These are phyloP conservation scores for Lamproptera curius DNA, from an alignment of 2,888 invertebrate species.

Conservation along the genomic window DNA sequence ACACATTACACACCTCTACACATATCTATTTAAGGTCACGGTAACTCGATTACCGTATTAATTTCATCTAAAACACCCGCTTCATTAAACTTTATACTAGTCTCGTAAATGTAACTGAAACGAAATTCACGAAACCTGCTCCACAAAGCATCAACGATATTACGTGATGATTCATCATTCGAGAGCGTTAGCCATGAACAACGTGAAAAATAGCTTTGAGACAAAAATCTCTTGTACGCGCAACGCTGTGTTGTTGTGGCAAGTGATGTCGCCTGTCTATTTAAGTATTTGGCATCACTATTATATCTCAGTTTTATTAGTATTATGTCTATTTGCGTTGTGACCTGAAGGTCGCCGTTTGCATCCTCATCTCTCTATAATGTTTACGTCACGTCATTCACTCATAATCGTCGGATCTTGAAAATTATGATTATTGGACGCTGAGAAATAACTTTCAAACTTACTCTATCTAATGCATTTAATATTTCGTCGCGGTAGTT, in stretches of 20 bases:
- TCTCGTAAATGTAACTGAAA: too few relatives aligned
- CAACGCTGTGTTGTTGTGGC: slow-evolving; percentile 8
- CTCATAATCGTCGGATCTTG: slow-evolving; percentile 4
- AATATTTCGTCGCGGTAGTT: too few relatives aligned
- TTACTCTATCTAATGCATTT: too few relatives aligned
- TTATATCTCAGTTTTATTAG: slow-evolving; percentile 19
- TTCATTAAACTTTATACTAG: too few relatives aligned
- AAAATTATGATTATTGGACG: too few relatives aligned
- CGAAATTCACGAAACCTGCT: too few relatives aligned
- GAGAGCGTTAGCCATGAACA: neutral
- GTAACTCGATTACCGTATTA: too few relatives aligned
- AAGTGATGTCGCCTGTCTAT: slow-evolving; percentile 14
- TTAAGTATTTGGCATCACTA: slow-evolving; percentile 21
- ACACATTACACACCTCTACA: too few relatives aligned
- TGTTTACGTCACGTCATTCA: slow-evolving; percentile 3
- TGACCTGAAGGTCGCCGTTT: slow-evolving; percentile 17
- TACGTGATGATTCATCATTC: neutral
- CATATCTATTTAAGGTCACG: too few relatives aligned
- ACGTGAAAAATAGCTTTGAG: neutral
- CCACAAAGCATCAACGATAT: too few relatives aligned
- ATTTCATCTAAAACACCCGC: too few relatives aligned
- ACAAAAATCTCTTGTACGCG: slow-evolving; percentile 1
- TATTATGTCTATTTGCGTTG: slow-evolving; percentile 21
- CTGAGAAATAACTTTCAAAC: too few relatives aligned
- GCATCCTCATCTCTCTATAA: slow-evolving; percentile 9